phyloP scores from a whole-genome alignment of 2,888 invertebrate species.

The Epinotia ramella region DNA sequence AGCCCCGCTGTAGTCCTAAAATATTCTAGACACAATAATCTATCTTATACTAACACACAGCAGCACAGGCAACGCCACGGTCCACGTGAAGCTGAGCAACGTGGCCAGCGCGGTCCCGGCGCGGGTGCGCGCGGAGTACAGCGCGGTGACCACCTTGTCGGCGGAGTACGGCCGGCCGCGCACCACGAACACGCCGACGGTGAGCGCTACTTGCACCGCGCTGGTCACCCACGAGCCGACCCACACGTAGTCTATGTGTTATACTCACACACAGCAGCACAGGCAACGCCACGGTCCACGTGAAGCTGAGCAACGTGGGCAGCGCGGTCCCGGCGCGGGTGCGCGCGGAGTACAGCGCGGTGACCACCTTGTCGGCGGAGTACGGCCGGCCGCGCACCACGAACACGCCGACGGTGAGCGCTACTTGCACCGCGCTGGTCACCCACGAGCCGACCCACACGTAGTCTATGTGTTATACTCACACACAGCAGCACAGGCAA shows the following conservation, averaged over 20 bases:
- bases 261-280: conserved; percentile 46
- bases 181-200: no score
- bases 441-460: no score
- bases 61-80: conserved; percentile 10
- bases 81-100: conserved; percentile 10
- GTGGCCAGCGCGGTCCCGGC: background rate
- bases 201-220: no score
- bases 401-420: no score
- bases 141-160: background rate
- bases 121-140: background rate
- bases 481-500: conserved; percentile 14
- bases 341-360: background rate
- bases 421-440: no score
- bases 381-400: no score
- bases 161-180: background rate
- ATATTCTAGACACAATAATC: no score
- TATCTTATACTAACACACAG: conserved; percentile 48
- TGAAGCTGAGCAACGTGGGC: conserved; percentile 8
- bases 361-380: background rate
- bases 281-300: conserved; percentile 7
- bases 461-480: no score
- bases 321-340: background rate
- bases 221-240: no score
- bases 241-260: no score
- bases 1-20: no score